A percentile compares a stretch with the other conserved stretches of the same genome.
These are phyloP conservation scores for Salvelinus alpinus DNA, from an alignment of 2,113 vertebrate species.

Conservation along the genomic window DNA sequence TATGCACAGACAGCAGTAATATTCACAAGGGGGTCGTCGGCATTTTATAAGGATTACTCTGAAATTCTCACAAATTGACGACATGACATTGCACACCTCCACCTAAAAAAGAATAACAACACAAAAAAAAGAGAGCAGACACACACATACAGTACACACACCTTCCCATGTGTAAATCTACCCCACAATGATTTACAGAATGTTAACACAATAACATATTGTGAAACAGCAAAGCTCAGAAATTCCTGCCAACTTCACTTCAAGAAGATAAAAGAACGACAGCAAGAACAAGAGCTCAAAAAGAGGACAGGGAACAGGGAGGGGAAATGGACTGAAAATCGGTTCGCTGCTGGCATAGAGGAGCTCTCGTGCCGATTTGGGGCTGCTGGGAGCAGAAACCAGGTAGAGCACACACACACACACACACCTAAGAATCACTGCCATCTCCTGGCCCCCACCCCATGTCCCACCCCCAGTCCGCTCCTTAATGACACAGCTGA, in stretches of 20 bases:
- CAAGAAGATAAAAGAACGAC: slow-evolving; percentile 73
- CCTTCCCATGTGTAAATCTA: slow-evolving; percentile 84
- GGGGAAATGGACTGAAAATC: slow-evolving; percentile 28
- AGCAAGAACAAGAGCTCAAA: slow-evolving; percentile 35
- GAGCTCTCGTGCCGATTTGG: slow-evolving; percentile 38
- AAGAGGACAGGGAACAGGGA: slow-evolving; percentile 19
- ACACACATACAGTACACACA: slow-evolving; percentile 16
- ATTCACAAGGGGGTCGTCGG: neutral
- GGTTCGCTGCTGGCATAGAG: slow-evolving; percentile 47
- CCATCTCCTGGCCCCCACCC: slow-evolving; percentile 33
- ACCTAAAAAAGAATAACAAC: slow-evolving; percentile 39
- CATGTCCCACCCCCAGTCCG: slow-evolving; percentile 37
- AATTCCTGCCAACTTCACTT: slow-evolving; percentile 81
- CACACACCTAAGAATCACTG: slow-evolving; percentile 47
- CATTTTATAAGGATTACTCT: neutral
- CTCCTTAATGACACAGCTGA: slow-evolving; percentile 57
- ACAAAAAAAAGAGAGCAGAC: slow-evolving; percentile 22
- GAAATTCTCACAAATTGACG: neutral
- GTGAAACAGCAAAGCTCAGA: slow-evolving; percentile 90
- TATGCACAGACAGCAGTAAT: neutral
- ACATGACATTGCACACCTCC: neutral
- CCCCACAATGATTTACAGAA: slow-evolving; percentile 89
- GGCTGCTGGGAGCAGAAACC: slow-evolving; percentile 47
- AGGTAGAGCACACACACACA: slow-evolving; percentile 41
- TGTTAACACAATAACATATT: slow-evolving; percentile 91